Evolutionary conservation across 2,113 vertebrate species (phyloP), one percentile per base, ranked within the genome.

Genomic region (Rattus rattus): DNA sequence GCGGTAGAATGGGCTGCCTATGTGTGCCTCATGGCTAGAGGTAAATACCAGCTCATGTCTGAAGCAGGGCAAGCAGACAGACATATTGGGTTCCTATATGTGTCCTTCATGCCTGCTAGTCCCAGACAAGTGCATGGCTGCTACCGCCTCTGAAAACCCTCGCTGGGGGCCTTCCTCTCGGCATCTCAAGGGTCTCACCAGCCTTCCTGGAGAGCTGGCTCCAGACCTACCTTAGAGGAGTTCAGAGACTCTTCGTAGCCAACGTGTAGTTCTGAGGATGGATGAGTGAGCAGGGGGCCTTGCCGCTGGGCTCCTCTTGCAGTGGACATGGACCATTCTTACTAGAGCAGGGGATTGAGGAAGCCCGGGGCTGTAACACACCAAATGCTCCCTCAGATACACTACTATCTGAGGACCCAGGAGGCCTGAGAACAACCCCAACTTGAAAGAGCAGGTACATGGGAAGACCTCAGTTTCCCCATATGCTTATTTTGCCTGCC

Each of bases 391-490:
- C 28, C 54, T 63, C 17, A 5, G 85, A 59, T 6, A 33, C 49
- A 28, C 75, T 11, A 14, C 19, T 61, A 52, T 56, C 59, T 22
- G 24, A n/a, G 61, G 76, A 8, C 7, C 30, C 10, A 47, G 33
- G 76, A 59, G 36, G 75, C 80, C 85, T 80, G 22, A 54, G 72
- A 9, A 80, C 61, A 59, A 59, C 77, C 69, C 59, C 39, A 33
- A 30, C 19, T 65, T 20, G 39, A 92, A 65, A 0, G 2, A 36
- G 39, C 0, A 0, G 30, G 20, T 30, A 1, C n/a, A 13, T 2
- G 20, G 67, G 24, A 12, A 67, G 73, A 36, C 72, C 96, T 96
- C 91, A 30, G 49, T 84, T 86, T 94, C 90, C 90, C 49, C 54
- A 61, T 54, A 61, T 43, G 69, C 36, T 61, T 56, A 9, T 28